Conservation (phyloP, 2,113 vertebrate genomes). For the Sialia sialis region DNA sequence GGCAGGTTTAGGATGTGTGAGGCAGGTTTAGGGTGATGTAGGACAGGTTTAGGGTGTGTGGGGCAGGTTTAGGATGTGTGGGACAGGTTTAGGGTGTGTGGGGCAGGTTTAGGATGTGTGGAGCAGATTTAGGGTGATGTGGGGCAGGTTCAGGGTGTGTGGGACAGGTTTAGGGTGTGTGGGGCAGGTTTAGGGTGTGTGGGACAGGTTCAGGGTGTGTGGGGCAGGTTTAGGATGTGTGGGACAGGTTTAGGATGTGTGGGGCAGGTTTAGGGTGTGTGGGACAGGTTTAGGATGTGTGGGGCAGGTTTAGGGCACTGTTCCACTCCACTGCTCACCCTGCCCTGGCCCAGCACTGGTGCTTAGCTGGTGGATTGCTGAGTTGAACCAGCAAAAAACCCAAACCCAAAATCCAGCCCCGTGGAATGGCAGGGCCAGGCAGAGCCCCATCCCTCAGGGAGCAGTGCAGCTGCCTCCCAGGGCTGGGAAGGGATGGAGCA, state of each 20-base stretch:
- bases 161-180: too few relatives aligned
- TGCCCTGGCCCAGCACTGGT: fast-evolving
- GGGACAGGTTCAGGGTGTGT: too few relatives aligned
- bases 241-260: background rate
- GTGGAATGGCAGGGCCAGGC: fast-evolving
- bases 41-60: background rate
- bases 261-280: background rate
- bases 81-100: background rate
- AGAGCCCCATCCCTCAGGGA: fast-evolving
- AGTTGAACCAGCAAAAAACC: background rate
- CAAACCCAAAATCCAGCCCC: fast-evolving
- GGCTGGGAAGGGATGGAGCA: background rate
- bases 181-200: background rate
- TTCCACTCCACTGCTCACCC: too few relatives aligned
- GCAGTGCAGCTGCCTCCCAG: background rate
- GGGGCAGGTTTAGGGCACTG: background rate
- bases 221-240: background rate
- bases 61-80: background rate
- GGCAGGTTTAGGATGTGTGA: background rate
- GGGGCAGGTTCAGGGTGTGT: background rate
- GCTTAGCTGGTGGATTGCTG: background rate
- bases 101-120: background rate
- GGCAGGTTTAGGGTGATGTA: background rate
- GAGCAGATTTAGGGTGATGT: too few relatives aligned
- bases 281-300: background rate